A percentile compares a stretch with the other conserved stretches of the same genome.
These are phyloP conservation scores for Sakesphorus luctuosus DNA, from an alignment of 2,113 vertebrate species.

Conservation along the genomic window DNA sequence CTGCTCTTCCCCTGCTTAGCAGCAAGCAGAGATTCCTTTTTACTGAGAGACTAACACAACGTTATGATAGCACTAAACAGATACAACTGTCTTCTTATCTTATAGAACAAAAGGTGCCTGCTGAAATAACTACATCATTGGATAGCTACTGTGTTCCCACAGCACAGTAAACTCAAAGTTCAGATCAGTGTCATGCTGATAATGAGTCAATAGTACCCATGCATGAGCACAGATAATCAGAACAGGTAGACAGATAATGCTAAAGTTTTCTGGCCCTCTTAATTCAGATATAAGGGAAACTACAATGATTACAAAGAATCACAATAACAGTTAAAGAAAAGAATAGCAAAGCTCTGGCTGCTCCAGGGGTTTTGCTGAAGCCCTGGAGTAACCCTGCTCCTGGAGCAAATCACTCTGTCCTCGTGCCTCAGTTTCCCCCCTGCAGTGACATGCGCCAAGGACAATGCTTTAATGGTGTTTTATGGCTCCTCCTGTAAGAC, in stretches of 20 bases:
- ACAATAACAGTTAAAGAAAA: background rate
- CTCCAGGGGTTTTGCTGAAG: background rate
- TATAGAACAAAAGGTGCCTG: background rate
- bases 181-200: background rate
- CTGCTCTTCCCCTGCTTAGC: background rate
- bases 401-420: accelerated
- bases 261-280: conserved; percentile 7
- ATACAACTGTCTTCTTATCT: conserved; percentile 19
- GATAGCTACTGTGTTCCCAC: conserved; percentile 26
- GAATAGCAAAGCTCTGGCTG: background rate
- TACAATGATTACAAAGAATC: background rate
- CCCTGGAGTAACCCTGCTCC: background rate
- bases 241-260: background rate
- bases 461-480: background rate
- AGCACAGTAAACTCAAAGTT: conserved; percentile 54
- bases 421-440: accelerated
- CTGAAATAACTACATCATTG: conserved; percentile 9
- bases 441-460: background rate
- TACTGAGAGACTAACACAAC: background rate
- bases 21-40: background rate
- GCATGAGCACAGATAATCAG: background rate
- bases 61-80: conserved; percentile 42
- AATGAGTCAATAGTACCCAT: background rate
- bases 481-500: background rate
- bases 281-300: background rate